phyloP scores from a whole-genome alignment of 2,888 invertebrate species.

The Steinernema scapterisci region DNA sequence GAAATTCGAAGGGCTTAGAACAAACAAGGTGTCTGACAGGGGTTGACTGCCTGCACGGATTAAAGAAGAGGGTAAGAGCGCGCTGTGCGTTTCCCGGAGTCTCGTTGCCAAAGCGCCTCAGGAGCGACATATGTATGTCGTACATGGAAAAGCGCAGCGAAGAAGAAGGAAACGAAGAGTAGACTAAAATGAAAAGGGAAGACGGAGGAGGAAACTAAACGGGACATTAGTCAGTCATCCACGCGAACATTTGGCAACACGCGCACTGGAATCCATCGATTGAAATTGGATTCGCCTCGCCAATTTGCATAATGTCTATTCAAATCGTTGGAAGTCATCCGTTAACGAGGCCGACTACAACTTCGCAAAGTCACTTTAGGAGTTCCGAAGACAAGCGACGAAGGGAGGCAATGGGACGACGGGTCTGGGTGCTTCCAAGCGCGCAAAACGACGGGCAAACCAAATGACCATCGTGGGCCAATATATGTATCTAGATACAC shows the following conservation, averaged over 20 bases:
- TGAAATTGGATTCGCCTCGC: constrained; percentile 30
- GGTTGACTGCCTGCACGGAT: background rate
- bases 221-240: constrained; percentile 25
- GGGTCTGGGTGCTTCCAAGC: background rate
- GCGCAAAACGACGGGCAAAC: background rate
- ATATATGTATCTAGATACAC: constrained; percentile 29
- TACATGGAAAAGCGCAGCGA: background rate
- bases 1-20: background rate
- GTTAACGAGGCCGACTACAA: constrained; percentile 28
- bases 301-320: constrained; percentile 29
- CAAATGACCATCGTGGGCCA: constrained; percentile 27
- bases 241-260: constrained; percentile 31
- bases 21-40: constrained; percentile 6
- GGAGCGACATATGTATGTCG: background rate
- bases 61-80: background rate
- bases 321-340: constrained; percentile 31
- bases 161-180: background rate
- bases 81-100: too few species aligned
- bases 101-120: too few species aligned
- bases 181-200: background rate
- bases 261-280: constrained; percentile 27
- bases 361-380: constrained; percentile 27
- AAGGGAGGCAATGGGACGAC: background rate
- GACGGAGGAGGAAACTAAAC: constrained; percentile 1
- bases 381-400: background rate